phyloP scores from a whole-genome alignment of 2,888 invertebrate genomes.

The Xylophagus ater region DNA sequence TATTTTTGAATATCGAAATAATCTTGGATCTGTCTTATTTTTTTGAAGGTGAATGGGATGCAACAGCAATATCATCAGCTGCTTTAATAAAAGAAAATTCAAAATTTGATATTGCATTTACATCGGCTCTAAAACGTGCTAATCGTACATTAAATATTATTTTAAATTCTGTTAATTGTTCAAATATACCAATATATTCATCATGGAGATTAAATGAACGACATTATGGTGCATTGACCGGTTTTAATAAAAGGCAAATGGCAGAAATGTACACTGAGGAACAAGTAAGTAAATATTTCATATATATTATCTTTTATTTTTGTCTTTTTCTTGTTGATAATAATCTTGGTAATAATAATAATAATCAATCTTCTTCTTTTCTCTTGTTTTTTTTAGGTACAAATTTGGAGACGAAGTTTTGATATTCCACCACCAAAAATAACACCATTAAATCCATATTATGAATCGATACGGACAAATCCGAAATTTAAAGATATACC shows the following conservation, averaged over 20 bases:
- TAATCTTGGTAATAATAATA: not conserved
- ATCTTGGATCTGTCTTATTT: not conserved
- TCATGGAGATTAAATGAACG: slow-evolving; percentile 81
- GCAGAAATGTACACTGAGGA: slow-evolving; percentile 77
- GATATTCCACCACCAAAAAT: slow-evolving; percentile 74
- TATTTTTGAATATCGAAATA: not conserved
- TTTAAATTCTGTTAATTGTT: slow-evolving; percentile 53
- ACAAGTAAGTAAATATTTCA: slow-evolving; percentile 43
- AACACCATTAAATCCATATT: slow-evolving; percentile 63
- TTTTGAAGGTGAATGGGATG: slow-evolving; percentile 29
- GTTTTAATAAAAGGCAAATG: slow-evolving; percentile 73
- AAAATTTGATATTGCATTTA: slow-evolving; percentile 68
- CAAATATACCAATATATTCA: slow-evolving; percentile 54
- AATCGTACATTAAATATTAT: slow-evolving; percentile 60
- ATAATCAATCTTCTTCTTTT: not conserved
- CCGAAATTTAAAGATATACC: slow-evolving; percentile 60
- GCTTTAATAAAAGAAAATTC: slow-evolving; percentile 58
- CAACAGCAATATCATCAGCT: slow-evolving; percentile 44
- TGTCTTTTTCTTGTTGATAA: not conserved
- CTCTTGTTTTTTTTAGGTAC: slow-evolving; percentile 44
- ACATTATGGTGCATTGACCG: slow-evolving; percentile 79
- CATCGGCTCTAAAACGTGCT: slow-evolving; percentile 68
- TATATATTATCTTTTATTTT: not conserved
- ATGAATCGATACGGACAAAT: slow-evolving; percentile 63
- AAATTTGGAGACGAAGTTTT: slow-evolving; percentile 76